Conservation (phyloP, 2,888 invertebrate species). For the Volucella zonaria region DNA sequence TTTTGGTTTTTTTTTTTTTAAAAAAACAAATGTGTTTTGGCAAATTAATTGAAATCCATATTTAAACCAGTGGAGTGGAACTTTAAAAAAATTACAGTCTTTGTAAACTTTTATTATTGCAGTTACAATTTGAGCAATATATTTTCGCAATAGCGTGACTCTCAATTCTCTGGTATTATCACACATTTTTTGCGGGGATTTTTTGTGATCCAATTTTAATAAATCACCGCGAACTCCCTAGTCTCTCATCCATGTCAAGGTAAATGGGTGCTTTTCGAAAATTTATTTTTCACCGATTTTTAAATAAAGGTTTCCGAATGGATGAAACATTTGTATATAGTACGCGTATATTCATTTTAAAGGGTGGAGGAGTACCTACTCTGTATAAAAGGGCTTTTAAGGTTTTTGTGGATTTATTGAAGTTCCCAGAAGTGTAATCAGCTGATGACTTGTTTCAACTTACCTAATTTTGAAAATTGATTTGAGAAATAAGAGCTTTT, state of each 20-base stretch:
- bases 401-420: too few species aligned
- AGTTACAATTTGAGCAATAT: neutral
- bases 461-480: too few species aligned
- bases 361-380: neutral
- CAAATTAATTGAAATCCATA: too few species aligned
- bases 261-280: neutral
- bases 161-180: neutral
- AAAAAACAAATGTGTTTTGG: too few species aligned
- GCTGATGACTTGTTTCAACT: too few species aligned
- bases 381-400: too few species aligned
- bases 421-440: too few species aligned
- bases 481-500: too few species aligned
- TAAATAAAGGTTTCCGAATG: neutral
- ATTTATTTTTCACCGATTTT: neutral
- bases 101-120: conserved; percentile 15
- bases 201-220: conserved; percentile 25
- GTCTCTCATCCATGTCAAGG: conserved; percentile 13
- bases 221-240: conserved; percentile 21
- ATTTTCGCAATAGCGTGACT: neutral
- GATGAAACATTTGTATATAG: neutral
- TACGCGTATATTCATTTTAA: neutral
- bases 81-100: neutral
- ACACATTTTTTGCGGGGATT: neutral
- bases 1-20: too few species aligned
- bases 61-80: too few species aligned